phyloP scores from a whole-genome alignment of 2,888 invertebrate species.

The Cephus nigrinus region DNA sequence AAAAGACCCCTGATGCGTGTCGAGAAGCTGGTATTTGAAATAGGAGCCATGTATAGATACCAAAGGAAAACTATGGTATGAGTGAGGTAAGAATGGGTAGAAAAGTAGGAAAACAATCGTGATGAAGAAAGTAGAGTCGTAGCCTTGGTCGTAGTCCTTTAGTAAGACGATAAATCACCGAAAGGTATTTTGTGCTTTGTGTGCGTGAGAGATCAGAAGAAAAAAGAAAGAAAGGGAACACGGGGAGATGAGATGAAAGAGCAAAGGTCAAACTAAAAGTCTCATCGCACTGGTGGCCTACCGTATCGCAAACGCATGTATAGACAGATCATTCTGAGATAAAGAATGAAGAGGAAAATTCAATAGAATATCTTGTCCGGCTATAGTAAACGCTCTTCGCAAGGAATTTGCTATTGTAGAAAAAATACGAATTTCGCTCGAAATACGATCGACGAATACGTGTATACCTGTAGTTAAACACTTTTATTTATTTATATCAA shows the following conservation, averaged over 20 bases:
- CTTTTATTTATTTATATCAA: not conserved
- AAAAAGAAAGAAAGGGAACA: not conserved
- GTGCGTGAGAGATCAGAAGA: not conserved
- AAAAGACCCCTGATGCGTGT: not conserved
- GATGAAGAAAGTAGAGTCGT: not conserved
- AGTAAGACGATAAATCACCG: not conserved
- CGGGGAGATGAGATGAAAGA: not conserved
- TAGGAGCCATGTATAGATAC: not conserved
- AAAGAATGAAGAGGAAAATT: not conserved
- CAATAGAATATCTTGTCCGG: not conserved
- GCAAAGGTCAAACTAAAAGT: not conserved
- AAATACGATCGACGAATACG: not conserved
- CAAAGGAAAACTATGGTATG: not conserved
- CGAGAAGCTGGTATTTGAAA: not conserved
- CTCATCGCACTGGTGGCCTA: not conserved
- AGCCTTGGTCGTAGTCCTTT: not conserved
- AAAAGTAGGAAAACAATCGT: not conserved
- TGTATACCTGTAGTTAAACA: not conserved
- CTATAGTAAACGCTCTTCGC: not conserved
- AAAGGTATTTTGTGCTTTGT: not conserved
- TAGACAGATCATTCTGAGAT: not conserved
- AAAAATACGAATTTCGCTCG: not conserved
- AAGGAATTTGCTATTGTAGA: not conserved
- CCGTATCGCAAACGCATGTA: not conserved
- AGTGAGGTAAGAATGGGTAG: not conserved